These are phyloP conservation scores for Pluvianellus socialis DNA, from an alignment of 2,113 vertebrate species.

Conservation along the genomic window DNA sequence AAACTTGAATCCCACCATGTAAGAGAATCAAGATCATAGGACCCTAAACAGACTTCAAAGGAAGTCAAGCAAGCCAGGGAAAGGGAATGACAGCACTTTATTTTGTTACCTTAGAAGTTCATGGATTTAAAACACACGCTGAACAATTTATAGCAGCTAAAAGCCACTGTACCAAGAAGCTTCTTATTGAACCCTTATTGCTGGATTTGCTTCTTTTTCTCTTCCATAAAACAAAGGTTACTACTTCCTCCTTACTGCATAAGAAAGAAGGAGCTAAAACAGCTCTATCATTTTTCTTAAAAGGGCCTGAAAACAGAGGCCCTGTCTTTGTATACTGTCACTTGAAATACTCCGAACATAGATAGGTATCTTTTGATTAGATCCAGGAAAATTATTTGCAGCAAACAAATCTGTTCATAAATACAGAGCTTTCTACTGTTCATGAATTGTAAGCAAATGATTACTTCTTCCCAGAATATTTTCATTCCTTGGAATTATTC, in stretches of 20 bases:
- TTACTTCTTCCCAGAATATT: background rate
- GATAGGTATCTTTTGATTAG: background rate
- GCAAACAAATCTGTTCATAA: background rate
- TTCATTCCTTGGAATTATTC: background rate
- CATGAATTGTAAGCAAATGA: background rate
- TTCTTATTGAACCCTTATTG: background rate
- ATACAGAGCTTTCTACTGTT: background rate
- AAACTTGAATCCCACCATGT: background rate
- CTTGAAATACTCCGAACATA: background rate
- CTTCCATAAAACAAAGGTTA: background rate
- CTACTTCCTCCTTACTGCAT: accelerated
- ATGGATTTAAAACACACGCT: background rate
- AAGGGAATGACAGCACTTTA: background rate
- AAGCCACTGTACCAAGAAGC: background rate
- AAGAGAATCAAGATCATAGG: background rate
- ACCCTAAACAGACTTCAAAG: background rate
- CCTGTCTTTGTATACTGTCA: background rate
- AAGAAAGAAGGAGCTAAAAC: background rate
- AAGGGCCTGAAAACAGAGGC: background rate
- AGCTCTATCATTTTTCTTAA: background rate
- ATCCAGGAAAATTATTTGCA: background rate
- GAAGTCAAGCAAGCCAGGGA: background rate
- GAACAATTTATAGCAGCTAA: background rate
- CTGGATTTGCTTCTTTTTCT: background rate
- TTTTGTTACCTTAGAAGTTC: background rate